These are phyloP conservation scores for Pseudochaenichthys georgianus DNA, from an alignment of 2,797 vertebrate species.

Conservation along the genomic window DNA sequence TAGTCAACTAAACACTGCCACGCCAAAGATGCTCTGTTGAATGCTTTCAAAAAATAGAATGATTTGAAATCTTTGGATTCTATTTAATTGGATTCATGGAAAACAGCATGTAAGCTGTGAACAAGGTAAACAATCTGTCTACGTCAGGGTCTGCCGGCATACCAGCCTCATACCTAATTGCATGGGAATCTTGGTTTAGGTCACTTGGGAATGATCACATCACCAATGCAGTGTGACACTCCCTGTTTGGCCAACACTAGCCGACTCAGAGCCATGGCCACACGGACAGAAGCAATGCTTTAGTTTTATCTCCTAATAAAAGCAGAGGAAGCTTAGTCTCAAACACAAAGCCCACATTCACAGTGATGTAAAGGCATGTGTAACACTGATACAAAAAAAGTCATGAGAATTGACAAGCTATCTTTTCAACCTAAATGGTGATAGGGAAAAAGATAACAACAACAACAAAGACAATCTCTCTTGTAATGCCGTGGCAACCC, in stretches of 20 bases:
- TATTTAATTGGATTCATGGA: not conserved
- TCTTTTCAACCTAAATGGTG: not conserved
- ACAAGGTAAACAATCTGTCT: not conserved
- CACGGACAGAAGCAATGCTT: not conserved
- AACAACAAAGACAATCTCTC: not conserved
- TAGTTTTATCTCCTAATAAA: slow-evolving; percentile 8
- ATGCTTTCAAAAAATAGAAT: not conserved
- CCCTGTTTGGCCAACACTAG: not conserved
- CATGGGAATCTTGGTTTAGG: not conserved
- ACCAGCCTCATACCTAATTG: no score
- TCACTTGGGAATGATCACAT: not conserved
- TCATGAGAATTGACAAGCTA: not conserved
- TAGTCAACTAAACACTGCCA: no score
- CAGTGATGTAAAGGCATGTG: not conserved
- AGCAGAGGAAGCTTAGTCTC: not conserved
- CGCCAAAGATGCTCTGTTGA: not conserved
- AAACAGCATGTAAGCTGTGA: not conserved
- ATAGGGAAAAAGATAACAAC: not conserved
- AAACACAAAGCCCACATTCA: slow-evolving; percentile 1
- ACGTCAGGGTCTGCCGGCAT: no score
- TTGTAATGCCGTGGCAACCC: not conserved
- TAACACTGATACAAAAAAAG: not conserved
- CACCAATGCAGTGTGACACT: slow-evolving; percentile 2
- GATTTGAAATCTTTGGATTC: not conserved
- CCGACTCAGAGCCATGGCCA: not conserved